Base-by-base conservation (phyloP, 2,888 invertebrate genomes). In the Polydrusus tereticollis region DNA sequence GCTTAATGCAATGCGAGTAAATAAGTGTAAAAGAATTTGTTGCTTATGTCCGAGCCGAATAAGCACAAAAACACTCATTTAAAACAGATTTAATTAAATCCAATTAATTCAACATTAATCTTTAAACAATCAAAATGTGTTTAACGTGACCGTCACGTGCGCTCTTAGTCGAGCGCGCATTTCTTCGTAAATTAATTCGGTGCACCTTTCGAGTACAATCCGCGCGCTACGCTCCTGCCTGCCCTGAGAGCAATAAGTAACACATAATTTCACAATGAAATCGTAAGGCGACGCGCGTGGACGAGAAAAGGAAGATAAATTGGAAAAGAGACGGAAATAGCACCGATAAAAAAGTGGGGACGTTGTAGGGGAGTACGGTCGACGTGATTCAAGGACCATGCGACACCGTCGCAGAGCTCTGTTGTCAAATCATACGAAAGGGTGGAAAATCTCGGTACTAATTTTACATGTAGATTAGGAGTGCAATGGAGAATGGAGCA, bases 221-320 rank as follows among this genome's bases (percentile, higher is more conserved):
- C 59, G 66, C 23, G n/a, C 70, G 62, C 26, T 63, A 58, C 74
- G 70, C 60, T 63, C 74, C 65, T 68, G 73, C 33, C 62, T 41
- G 59, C 55, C 66, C 59, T 43, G 67, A 67, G 65, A 67, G 66
- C 75, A 73, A 75, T 75, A 75, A 75, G 75, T 73, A 75, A 75
- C 75, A 75, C 75, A 75, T 75, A 75, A 75, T 75, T 75, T 73
- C 73, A 75, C 75, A 75, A 75, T 75, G 75, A 75, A 75, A 72
- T 63, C 72, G 74, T 75, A 75, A 72, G 65, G 67, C 68, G 72
- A 66, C 67, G 69, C 72, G 75, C 75, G 75, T 75, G 75, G 69
- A 69, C 70, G 29, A 59, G 60, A 70, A 59, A 67, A 55, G 29
- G 69, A 69, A 16, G 59, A 38, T 16, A 55, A n/a, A 57, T 38